phyloP scores from a whole-genome alignment of 2,888 invertebrate genomes.

The Acrobasis consociella region DNA sequence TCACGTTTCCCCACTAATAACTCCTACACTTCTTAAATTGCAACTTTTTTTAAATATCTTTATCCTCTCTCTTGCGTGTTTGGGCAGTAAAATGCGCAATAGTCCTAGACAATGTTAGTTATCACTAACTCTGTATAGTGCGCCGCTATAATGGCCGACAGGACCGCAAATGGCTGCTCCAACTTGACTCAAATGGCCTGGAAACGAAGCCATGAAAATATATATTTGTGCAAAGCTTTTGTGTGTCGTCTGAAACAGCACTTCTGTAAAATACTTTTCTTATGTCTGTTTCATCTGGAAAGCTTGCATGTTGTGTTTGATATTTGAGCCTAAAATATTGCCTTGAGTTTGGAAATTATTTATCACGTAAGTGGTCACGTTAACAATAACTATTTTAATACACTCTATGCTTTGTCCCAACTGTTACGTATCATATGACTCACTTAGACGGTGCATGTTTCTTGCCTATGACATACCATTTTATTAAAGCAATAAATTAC shows the following conservation, averaged over 20 bases:
- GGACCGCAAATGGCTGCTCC: slow-evolving; percentile 30
- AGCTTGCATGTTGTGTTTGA: not conserved
- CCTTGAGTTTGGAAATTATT: no score
- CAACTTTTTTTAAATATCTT: slow-evolving; percentile 2
- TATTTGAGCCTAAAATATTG: no score
- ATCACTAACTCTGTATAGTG: slow-evolving; percentile 21
- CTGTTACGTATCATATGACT: no score
- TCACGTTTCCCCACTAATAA: not conserved
- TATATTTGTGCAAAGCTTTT: slow-evolving; percentile 34
- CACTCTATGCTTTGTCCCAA: not conserved
- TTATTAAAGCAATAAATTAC: no score
- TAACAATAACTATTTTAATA: not conserved
- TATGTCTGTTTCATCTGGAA: not conserved
- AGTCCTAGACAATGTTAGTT: slow-evolving; percentile 29
- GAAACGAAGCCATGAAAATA: slow-evolving; percentile 23
- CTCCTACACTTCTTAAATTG: not conserved
- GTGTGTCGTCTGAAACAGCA: slow-evolving; percentile 59
- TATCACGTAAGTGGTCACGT: not conserved
- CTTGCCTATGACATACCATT: no score
- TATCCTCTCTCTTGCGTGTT: slow-evolving; percentile 29
- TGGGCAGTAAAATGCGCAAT: slow-evolving; percentile 35
- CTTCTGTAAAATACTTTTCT: slow-evolving; percentile 30
- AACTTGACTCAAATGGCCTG: slow-evolving; percentile 21
- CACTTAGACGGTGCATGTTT: no score
- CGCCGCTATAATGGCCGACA: slow-evolving; percentile 32